phyloP scores from a whole-genome alignment of 2,888 invertebrate genomes.

The Paralinhomoeus sp. region DNA sequence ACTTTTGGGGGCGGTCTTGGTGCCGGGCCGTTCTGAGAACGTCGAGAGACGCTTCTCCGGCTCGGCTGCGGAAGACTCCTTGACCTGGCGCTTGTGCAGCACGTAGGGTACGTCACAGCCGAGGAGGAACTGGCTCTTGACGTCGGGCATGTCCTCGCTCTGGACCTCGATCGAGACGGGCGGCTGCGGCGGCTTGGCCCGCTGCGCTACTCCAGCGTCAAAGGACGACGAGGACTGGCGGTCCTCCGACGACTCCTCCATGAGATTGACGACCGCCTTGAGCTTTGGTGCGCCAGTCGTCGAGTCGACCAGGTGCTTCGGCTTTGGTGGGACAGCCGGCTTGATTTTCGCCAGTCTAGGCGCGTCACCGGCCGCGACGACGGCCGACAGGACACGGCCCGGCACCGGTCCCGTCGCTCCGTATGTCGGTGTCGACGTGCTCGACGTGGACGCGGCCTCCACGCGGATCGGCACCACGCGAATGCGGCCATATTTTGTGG shows the following conservation, averaged over 20 bases:
- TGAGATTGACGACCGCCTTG: too few relatives aligned
- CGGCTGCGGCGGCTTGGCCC: conserved; percentile 1
- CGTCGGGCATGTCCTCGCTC: conserved; percentile 19
- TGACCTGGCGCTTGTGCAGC: conserved; percentile 20
- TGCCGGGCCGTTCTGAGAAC: conserved; percentile 8
- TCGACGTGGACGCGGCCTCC: too few relatives aligned
- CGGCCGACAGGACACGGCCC: conserved; percentile 17
- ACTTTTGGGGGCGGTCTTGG: conserved; percentile 5
- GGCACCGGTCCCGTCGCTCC: conserved; percentile 16
- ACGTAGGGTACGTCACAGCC: conserved; percentile 23
- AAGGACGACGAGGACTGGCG: too few relatives aligned
- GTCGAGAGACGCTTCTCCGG: conserved; percentile 9
- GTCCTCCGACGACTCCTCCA: too few relatives aligned
- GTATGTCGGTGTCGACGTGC: conserved; percentile 6
- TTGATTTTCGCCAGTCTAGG: conserved; percentile 3
- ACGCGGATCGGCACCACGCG: too few relatives aligned
- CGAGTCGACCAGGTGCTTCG: conserved; percentile 5
- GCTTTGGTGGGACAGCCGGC: conserved; percentile 19
- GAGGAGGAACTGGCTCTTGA: conserved; percentile 15
- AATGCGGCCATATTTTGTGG: too few relatives aligned
- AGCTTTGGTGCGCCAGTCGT: too few relatives aligned
- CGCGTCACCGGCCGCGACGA: conserved; percentile 15
- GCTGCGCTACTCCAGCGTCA: too few relatives aligned
- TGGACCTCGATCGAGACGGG: conserved; percentile 20
- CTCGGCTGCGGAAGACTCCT: neutral